A percentile compares a stretch with the other conserved stretches of the same genome.
These are phyloP conservation scores for Artibeus lituratus DNA, from an alignment of 2,797 vertebrate genomes.

Conservation along the genomic window DNA sequence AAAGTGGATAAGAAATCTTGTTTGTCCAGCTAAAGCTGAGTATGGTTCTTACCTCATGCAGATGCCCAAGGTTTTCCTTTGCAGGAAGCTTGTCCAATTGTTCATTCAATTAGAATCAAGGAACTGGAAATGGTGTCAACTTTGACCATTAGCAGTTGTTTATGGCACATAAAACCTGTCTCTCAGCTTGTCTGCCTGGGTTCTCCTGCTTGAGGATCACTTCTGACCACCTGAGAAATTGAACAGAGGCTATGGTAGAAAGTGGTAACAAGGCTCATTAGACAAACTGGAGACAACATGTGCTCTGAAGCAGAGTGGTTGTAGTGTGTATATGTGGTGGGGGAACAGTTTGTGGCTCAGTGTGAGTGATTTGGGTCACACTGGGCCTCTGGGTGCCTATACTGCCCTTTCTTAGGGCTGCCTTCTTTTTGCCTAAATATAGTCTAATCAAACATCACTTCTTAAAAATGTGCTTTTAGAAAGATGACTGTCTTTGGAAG, in stretches of 20 bases:
- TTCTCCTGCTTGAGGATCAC: background rate
- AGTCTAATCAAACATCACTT: background rate
- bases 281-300: background rate
- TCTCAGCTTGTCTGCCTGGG: background rate
- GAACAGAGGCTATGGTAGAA: rapidly evolving
- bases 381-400: background rate
- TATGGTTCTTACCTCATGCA: background rate
- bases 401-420: background rate
- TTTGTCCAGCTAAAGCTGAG: too few relatives aligned
- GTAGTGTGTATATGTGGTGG: background rate
- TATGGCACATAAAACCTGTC: background rate
- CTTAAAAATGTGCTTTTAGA: background rate
- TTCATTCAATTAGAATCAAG: slow-evolving; percentile 9
- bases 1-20: rapidly evolving
- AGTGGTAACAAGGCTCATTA: background rate
- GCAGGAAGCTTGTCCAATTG: slow-evolving; percentile 22
- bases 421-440: background rate
- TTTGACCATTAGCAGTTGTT: background rate
- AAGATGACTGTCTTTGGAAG: background rate
- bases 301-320: background rate
- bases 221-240: background rate
- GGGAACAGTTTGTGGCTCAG: background rate
- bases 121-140: background rate
- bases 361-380: background rate
- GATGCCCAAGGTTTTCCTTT: background rate